These are phyloP conservation scores for Oreochromis tanganicae DNA, from an alignment of 2,113 vertebrate species.

Conservation along the genomic window DNA sequence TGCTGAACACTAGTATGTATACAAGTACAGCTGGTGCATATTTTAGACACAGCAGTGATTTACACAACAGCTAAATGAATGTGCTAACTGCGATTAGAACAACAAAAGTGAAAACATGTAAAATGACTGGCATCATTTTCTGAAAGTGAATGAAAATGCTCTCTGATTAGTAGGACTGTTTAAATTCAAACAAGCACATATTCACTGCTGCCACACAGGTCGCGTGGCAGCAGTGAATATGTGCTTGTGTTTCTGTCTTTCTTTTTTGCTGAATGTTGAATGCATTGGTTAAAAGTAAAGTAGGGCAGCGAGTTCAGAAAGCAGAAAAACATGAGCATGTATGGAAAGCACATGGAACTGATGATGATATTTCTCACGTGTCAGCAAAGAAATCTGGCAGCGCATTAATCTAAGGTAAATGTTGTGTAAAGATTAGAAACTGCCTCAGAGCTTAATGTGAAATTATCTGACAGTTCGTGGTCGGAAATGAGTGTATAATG, in stretches of 20 bases:
- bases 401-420: slow-evolving; percentile 48
- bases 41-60: neutral
- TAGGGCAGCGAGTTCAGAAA: neutral
- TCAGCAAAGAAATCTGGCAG: slow-evolving; percentile 23
- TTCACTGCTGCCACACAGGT: too few species aligned
- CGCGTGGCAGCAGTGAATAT: neutral
- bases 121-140: neutral
- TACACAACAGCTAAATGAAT: neutral
- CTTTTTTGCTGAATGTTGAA: neutral
- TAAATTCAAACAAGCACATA: neutral
- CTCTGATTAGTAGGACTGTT: neutral
- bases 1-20: neutral
- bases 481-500: slow-evolving; percentile 61
- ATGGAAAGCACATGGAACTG: neutral
- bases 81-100: neutral
- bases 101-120: neutral
- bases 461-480: slow-evolving; percentile 48
- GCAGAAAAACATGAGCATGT: neutral
- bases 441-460: slow-evolving; percentile 31
- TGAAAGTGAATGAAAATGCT: neutral
- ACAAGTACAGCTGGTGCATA: neutral
- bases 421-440: slow-evolving; percentile 50
- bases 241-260: neutral
- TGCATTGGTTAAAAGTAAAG: neutral
- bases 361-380: slow-evolving; percentile 21